Evolutionary conservation across 2,113 vertebrate genomes (phyloP).

Genomic region (Eclectus roratus): DNA sequence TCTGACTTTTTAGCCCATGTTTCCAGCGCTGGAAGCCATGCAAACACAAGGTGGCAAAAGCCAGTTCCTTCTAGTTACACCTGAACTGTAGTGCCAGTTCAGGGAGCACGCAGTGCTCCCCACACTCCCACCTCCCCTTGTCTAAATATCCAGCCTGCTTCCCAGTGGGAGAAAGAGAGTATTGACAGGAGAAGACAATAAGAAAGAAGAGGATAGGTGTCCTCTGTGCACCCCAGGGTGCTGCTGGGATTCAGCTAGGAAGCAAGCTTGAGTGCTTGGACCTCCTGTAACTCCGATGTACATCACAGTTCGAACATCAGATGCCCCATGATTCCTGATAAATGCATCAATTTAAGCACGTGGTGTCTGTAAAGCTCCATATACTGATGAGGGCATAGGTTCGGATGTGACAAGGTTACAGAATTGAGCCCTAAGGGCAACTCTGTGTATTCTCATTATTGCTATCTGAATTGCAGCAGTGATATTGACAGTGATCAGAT

Average conservation of each 20-base stretch:
- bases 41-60: not conserved
- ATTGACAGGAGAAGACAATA: not conserved
- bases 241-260: not conserved
- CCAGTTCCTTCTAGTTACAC: not conserved
- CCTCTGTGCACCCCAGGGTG: rapidly evolving
- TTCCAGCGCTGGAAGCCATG: not conserved
- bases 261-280: rapidly evolving
- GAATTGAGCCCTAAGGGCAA: not conserved
- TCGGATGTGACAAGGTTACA: not conserved
- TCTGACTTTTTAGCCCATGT: not conserved
- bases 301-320: not conserved
- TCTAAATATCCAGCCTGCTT: not conserved
- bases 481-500: not conserved
- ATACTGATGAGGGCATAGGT: not conserved
- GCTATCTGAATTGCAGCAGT: not conserved
- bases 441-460: not conserved
- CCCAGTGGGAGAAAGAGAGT: not conserved
- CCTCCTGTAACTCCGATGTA: not conserved
- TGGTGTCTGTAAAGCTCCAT: not conserved
- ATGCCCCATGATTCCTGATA: not conserved
- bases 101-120: not conserved
- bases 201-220: not conserved
- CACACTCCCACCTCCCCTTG: not conserved
- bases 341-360: not conserved
- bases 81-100: not conserved